Evolutionary conservation across 2,888 invertebrate species (phyloP).

Genomic region (Sinopyrophorus schimmeli): DNA sequence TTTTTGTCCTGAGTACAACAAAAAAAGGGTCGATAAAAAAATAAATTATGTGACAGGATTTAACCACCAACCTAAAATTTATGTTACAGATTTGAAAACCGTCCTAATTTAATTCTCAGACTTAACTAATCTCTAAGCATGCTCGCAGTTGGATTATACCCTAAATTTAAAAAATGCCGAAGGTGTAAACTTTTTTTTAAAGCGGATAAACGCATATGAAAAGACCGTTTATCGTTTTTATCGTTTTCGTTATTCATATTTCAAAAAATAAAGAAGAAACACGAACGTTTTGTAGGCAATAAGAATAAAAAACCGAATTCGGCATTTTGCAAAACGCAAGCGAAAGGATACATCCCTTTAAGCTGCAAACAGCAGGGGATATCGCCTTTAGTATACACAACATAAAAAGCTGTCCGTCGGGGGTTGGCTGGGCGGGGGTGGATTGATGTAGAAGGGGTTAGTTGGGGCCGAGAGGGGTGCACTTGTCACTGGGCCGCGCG

Average conservation of each 20-base stretch:
- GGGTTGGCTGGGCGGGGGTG: slow-evolving; percentile 45
- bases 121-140: too few species aligned
- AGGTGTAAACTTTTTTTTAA: too few species aligned
- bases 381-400: slow-evolving; percentile 55
- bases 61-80: slow-evolving; percentile 3
- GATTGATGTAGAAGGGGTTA: slow-evolving; percentile 40
- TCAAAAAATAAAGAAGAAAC: too few species aligned
- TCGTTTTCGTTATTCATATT: too few species aligned
- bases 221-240: too few species aligned
- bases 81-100: slow-evolving; percentile 2
- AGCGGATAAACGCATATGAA: too few species aligned
- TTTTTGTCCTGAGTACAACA: slow-evolving; percentile 5
- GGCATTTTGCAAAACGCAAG: not conserved
- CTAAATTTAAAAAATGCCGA: too few species aligned
- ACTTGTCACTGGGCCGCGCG: slow-evolving; percentile 50
- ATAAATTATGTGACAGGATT: slow-evolving; percentile 11
- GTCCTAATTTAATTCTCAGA: slow-evolving; percentile 1
- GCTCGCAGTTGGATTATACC: too few species aligned
- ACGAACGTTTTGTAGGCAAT: too few species aligned
- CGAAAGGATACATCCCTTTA: slow-evolving; percentile 58
- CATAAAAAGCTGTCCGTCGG: slow-evolving; percentile 55
- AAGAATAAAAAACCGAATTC: too few species aligned
- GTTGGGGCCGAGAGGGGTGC: slow-evolving; percentile 39
- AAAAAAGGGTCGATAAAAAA: slow-evolving; percentile 8
- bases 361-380: slow-evolving; percentile 69